Conservation (phyloP, 1,140 invertebrate species). For the Neodiprion lecontei region DNA sequence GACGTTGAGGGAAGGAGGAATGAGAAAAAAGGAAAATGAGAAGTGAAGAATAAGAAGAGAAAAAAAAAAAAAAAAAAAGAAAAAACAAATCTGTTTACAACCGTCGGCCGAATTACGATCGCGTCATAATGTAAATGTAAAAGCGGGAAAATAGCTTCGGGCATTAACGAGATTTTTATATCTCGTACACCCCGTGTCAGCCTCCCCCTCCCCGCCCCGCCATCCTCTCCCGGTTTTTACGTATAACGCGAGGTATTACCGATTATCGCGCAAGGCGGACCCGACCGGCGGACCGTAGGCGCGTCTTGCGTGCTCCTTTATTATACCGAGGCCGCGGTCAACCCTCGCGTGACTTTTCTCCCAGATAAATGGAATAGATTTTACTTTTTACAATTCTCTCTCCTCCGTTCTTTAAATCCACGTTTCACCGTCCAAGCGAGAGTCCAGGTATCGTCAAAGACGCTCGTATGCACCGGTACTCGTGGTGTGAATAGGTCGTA, state of each 20-base stretch:
- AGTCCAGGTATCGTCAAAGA: too few species aligned
- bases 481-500: too few species aligned
- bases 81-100: too few species aligned
- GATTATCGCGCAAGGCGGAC: background rate
- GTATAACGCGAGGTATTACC: background rate
- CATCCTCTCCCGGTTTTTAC: background rate
- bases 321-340: background rate
- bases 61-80: background rate
- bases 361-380: too few species aligned
- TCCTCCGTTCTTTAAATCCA: background rate
- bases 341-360: background rate
- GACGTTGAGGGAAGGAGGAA: too few species aligned
- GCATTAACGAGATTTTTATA: conserved; percentile 5
- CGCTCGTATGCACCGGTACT: too few species aligned
- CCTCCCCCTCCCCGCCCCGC: background rate
- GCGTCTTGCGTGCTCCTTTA: background rate
- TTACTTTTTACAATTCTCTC: background rate
- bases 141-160: background rate
- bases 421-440: too few species aligned
- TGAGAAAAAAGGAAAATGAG: too few species aligned
- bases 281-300: background rate
- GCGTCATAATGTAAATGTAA: too few species aligned
- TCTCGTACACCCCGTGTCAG: background rate
- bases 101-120: too few species aligned
- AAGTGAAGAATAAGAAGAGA: background rate